A percentile compares a stretch with the other conserved stretches of the same genome.
These are phyloP conservation scores for Aphelenchoides avenae DNA, from an alignment of 1,140 invertebrate species.

Conservation along the genomic window DNA sequence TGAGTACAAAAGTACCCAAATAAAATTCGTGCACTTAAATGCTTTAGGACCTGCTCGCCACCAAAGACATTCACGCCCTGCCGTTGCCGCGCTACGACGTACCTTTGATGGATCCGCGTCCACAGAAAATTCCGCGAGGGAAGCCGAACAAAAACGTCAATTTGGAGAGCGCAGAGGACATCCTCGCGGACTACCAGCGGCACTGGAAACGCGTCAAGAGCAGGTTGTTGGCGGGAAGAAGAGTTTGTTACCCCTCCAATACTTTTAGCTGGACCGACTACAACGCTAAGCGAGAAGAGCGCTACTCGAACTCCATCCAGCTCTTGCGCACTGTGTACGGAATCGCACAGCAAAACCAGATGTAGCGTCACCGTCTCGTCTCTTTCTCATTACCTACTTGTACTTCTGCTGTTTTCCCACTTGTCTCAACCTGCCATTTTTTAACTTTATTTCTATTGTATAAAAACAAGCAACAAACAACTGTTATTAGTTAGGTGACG, in stretches of 20 bases:
- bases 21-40: not conserved
- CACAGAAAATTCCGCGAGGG: slow-evolving; percentile 18
- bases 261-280: slow-evolving; percentile 35
- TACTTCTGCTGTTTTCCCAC: too few species aligned
- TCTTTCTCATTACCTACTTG: too few species aligned
- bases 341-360: slow-evolving; percentile 45
- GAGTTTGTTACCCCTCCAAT: not conserved
- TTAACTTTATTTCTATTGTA: too few species aligned
- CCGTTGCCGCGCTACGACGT: slow-evolving; percentile 24
- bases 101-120: slow-evolving; percentile 27
- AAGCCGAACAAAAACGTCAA: not conserved
- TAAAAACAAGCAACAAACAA: too few species aligned
- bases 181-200: slow-evolving; percentile 28
- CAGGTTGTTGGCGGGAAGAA: slow-evolving; percentile 15
- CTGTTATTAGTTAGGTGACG: too few species aligned
- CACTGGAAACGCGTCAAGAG: slow-evolving; percentile 46
- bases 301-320: slow-evolving; percentile 37
- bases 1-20: too few species aligned
- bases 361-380: too few species aligned
- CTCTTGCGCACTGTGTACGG: slow-evolving; percentile 37
- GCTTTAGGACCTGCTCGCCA: slow-evolving; percentile 39
- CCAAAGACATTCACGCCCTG: slow-evolving; percentile 37
- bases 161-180: not conserved
- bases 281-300: slow-evolving; percentile 33
- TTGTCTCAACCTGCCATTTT: too few species aligned